Evolutionary conservation across 1,140 invertebrate species (phyloP).

Genomic region (Gonatopus flavifemur): DNA sequence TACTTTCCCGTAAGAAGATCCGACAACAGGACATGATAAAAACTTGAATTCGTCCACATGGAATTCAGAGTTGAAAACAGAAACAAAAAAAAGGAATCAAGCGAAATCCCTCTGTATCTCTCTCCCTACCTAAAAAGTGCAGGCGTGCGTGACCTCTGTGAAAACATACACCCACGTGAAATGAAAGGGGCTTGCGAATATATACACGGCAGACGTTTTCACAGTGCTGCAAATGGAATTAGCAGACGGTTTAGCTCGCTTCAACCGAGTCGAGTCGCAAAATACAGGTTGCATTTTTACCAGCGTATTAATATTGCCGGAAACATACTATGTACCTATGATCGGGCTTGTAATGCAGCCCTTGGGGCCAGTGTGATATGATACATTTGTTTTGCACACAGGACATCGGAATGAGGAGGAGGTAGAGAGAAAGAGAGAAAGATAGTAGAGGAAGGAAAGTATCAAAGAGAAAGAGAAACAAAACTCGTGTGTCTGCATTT

Average conservation of each 20-base stretch:
- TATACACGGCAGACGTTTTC: neutral
- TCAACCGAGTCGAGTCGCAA: constrained; percentile 26
- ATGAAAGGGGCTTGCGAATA: too few relatives aligned
- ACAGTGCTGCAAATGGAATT: constrained; percentile 41
- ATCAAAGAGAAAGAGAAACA: constrained; percentile 2
- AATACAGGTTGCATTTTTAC: constrained; percentile 44
- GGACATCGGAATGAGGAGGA: constrained; percentile 22
- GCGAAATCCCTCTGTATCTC: too few relatives aligned
- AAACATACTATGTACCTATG: constrained; percentile 47
- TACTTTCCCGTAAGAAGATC: too few relatives aligned
- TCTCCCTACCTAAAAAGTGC: too few relatives aligned
- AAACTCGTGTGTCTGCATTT: constrained; percentile 30
- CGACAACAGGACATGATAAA: too few relatives aligned
- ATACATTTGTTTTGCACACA: constrained; percentile 49
- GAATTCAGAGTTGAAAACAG: too few relatives aligned
- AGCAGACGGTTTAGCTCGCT: constrained; percentile 39
- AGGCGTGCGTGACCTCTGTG: too few relatives aligned
- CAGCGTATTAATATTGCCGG: constrained; percentile 42
- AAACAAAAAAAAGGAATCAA: too few relatives aligned
- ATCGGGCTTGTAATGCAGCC: constrained; percentile 51
- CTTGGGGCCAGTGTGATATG: constrained; percentile 47
- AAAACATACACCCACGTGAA: too few relatives aligned
- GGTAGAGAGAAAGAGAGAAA: constrained; percentile 17
- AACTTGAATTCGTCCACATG: too few relatives aligned
- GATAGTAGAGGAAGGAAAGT: constrained; percentile 6